Conservation (phyloP, 2,113 vertebrate genomes). For the Amphiprion percula region DNA sequence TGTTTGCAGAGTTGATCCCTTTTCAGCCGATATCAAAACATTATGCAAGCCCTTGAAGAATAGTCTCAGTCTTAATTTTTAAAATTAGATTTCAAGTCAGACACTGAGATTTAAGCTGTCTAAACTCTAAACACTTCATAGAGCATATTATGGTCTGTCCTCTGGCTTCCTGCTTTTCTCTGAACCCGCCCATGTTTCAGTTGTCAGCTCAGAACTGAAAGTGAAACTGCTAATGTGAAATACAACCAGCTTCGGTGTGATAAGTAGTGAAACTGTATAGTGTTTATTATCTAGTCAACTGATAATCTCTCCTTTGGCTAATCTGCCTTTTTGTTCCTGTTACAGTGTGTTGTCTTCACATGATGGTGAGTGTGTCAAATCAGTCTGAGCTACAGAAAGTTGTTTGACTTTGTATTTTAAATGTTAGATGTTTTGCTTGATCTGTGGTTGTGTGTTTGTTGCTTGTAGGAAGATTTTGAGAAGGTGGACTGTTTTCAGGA, state of each 20-base stretch:
- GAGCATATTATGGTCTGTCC: too few relatives aligned
- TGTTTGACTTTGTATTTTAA: background rate
- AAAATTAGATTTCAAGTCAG: too few relatives aligned
- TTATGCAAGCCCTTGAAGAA: too few relatives aligned
- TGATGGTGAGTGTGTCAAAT: conserved; percentile 29
- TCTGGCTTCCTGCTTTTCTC: too few relatives aligned
- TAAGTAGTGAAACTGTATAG: background rate
- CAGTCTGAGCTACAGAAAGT: too few relatives aligned
- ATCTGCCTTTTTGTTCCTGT: background rate
- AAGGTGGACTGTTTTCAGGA: fast-evolving
- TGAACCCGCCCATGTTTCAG: too few relatives aligned
- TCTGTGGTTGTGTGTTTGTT: background rate
- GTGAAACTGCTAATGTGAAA: background rate
- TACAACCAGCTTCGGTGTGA: too few relatives aligned
- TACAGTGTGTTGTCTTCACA: background rate
- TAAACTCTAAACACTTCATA: too few relatives aligned
- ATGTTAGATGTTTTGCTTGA: background rate
- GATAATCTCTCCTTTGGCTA: background rate
- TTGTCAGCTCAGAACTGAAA: background rate
- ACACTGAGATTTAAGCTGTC: too few relatives aligned
- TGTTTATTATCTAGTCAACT: fast-evolving
- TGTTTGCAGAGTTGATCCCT: too few relatives aligned
- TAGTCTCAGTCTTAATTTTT: too few relatives aligned
- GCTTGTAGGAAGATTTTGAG: background rate
- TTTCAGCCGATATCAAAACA: too few relatives aligned